phyloP scores from a whole-genome alignment of 2,888 invertebrate genomes.

The Metopia argyrocephala region DNA sequence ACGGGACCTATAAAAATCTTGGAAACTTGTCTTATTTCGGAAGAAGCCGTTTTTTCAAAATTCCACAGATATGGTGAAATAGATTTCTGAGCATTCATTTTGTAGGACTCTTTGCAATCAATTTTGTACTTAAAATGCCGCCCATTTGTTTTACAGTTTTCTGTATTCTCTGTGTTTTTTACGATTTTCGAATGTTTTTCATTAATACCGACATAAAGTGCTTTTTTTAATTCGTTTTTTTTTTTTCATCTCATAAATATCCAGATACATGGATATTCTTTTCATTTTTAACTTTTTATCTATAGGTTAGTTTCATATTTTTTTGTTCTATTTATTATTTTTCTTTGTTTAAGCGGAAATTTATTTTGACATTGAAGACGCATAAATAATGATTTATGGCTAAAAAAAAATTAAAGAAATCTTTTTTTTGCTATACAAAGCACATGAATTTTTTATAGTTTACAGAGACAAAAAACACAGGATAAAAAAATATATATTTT shows the following conservation, averaged over 20 bases:
- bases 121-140: not conserved
- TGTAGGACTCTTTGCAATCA: too few relatives aligned
- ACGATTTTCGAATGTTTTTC: slow-evolving; percentile 16
- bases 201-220: slow-evolving; percentile 57
- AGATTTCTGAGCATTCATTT: too few relatives aligned
- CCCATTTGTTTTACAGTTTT: not conserved
- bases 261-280: not conserved
- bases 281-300: not conserved
- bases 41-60: too few relatives aligned
- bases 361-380: slow-evolving; percentile 70
- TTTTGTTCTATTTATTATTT: slow-evolving; percentile 47
- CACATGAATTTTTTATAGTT: not conserved
- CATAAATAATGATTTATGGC: slow-evolving; percentile 74
- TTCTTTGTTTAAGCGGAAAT: slow-evolving; percentile 67
- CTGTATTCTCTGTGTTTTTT: not conserved
- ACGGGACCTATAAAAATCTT: too few relatives aligned
- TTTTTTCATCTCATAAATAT: slow-evolving; percentile 10
- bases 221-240: slow-evolving; percentile 38
- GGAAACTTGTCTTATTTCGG: too few relatives aligned
- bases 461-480: not conserved
- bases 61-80: too few relatives aligned
- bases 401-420: slow-evolving; percentile 38
- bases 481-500: slow-evolving; percentile 1
- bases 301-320: not conserved
- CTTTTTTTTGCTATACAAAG: slow-evolving; percentile 6